Percentiles rank a stretch among this genome's conserved stretches.
Conservation (phyloP, 2,113 vertebrate genomes). For the Corythornis vintsioides region DNA sequence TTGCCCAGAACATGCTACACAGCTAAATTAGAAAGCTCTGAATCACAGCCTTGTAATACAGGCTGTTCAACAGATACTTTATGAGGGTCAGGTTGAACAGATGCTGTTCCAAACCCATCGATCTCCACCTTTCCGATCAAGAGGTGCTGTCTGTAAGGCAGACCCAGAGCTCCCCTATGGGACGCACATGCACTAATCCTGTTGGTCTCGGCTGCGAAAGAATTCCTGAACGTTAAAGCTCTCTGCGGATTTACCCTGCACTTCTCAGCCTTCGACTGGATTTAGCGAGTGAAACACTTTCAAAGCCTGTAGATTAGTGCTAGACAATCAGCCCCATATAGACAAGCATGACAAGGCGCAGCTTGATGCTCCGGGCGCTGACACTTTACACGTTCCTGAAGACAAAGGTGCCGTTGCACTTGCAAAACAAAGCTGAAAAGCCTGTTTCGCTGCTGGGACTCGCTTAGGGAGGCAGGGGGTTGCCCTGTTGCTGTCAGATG, state of each 20-base stretch:
- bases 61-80: neutral
- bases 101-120: neutral
- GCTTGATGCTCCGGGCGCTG: slow-evolving; percentile 18
- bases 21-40: neutral
- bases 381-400: slow-evolving; percentile 33
- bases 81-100: neutral
- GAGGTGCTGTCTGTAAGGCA: neutral
- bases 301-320: slow-evolving; percentile 48
- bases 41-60: neutral
- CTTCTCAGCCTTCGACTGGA: slow-evolving; percentile 48
- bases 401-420: slow-evolving; percentile 37
- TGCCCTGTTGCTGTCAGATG: neutral
- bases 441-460: neutral
- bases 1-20: neutral
- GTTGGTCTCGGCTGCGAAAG: slow-evolving; percentile 18
- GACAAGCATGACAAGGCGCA: neutral
- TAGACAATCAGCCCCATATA: slow-evolving; percentile 23
- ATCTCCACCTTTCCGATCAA: slow-evolving; percentile 2
- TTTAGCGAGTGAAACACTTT: slow-evolving; percentile 43
- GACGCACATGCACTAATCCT: neutral
- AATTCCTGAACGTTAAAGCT: slow-evolving; percentile 36
- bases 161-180: neutral
- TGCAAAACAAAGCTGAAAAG: slow-evolving; percentile 15
- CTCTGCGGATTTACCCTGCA: slow-evolving; percentile 23
- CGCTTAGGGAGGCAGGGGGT: neutral